Base-by-base conservation (phyloP, 2,888 invertebrate species). In the Athripsodes cinereus region DNA sequence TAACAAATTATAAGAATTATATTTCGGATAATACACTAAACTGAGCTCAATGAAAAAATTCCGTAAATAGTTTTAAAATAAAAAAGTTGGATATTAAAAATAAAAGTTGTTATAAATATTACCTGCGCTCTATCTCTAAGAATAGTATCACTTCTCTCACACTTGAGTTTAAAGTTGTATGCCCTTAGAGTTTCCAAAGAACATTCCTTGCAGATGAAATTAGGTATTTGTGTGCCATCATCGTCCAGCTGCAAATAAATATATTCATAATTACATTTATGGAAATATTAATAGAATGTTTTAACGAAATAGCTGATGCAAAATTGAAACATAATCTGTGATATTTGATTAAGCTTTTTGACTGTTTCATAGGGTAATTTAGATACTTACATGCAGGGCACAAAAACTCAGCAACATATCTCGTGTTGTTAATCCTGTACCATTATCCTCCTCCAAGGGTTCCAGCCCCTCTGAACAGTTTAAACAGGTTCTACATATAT, bases 131-230 rank as follows among this genome's bases (percentile, higher is more conserved):
- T 34, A 2, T 13, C 21, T 8, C 46, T 13, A 2, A 56, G 31
- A 6, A 46, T 22, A 2, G 13, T 19, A 19, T 56, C 52, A 18
- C 44, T 35, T 1, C 22, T 22, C 31, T 56, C 56, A 22, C 56
- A 56, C 31, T 56, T 56, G 16, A 56, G 31, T 26, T 56, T 56
- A 21, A 56, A 56, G 20, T 6, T 20, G 46, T 56, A 56, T 10
- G 56, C 56, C 8, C 52, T 13, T 1, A 46, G 26, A 1, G 31
- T 31, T 31, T 56, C 52, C 20, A 26, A 6, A 10, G 56, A 52
- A 26, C 56, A 56, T 22, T 52, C 46, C 26, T 11, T 19, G 19
- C 56, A 56, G 2, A 56, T 56, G 19, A 26, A 19, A n/a, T 31
- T 19, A 20, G 52, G n/a, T 22, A 22, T 3, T 10, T 3, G 20